Evolutionary conservation across 1,140 invertebrate genomes (phyloP).

Genomic region (Formica exsecta): DNA sequence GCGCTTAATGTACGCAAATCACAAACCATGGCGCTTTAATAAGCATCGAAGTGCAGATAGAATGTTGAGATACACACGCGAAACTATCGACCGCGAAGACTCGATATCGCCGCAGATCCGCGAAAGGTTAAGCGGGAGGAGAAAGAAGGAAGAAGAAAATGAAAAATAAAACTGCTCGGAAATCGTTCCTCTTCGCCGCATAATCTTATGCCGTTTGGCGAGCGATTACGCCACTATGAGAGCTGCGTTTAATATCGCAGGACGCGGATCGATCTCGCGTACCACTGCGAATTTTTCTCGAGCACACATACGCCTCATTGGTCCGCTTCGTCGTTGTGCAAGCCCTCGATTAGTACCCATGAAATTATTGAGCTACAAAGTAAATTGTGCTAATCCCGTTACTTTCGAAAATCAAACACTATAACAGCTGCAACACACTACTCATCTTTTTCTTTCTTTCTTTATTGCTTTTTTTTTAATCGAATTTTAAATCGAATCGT

Average conservation of each 20-base stretch:
- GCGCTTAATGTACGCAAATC: conserved; percentile 41
- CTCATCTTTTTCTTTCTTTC: not conserved
- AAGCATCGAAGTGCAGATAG: conserved; percentile 45
- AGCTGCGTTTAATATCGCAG: conserved; percentile 45
- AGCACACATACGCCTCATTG: conserved; percentile 5
- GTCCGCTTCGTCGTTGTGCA: conserved; percentile 14
- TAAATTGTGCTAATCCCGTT: conserved; percentile 1
- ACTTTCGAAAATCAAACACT: conserved; percentile 19
- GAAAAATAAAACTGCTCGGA: conserved; percentile 18
- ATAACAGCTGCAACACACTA: not conserved
- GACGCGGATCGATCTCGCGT: conserved; percentile 23
- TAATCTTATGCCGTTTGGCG: conserved; percentile 51
- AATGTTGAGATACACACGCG: conserved; percentile 39
- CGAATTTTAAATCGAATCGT: not conserved
- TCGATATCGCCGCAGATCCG: not conserved
- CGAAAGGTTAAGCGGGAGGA: conserved; percentile 40
- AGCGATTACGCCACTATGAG: conserved; percentile 25
- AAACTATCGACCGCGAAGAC: conserved; percentile 43
- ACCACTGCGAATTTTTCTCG: conserved; percentile 29
- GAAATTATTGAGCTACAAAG: conserved; percentile 15
- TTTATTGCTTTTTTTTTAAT: not conserved
- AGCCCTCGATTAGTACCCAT: conserved; percentile 38
- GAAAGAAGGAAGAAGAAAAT: conserved; percentile 28
- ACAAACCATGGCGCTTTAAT: conserved; percentile 46
- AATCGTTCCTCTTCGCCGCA: conserved; percentile 45